Evolutionary conservation across 2,888 invertebrate species (phyloP), one percentile per base, ranked within the genome.

Genomic region (Eulithis testata): DNA sequence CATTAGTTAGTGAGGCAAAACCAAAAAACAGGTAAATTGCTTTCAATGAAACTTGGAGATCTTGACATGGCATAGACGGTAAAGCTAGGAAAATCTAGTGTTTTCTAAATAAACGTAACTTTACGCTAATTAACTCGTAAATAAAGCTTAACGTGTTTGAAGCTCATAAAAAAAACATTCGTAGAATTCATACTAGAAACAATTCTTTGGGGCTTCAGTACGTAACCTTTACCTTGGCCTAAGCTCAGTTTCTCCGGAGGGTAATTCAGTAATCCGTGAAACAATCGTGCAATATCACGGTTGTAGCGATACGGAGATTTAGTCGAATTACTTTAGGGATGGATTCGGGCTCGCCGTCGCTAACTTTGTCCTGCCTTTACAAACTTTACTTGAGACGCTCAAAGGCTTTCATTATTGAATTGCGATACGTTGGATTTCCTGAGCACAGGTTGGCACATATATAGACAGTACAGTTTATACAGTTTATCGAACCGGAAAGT

Each of bases 241-340:
- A 52, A 47, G 60, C 57, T 54, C 51, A 31, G 52, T 45, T 27
- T 45, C 58, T 47, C 51, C 11, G 9, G 63, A 27, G 66, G 63
- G 61, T 60, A 58, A 63, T 66, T 63, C 68, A 50, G 63, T 68
- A 68, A 68, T 65, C 58, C 62, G 58, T 49, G 63, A 65, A 68
- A 70, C 60, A 65, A 68, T 66, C 54, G 50, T 12, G 45, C 47
- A 60, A 60, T 52, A 53, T 63, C 60, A 63, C 62, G 54, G 40
- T 57, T 50, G 37, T 36, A 60, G 21, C 51, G 45, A 59, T 57
- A 37, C 63, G 44, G 52, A 60, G 62, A 66, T 56, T 56, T 60
- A 60, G 59, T 31, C 12, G 60, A 60, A 56, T 57, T 60, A 63
- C 45, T 57, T 63, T 14, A 60, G 54, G 43, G 31, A 63, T 44